Evolutionary conservation across 2,113 vertebrate species (phyloP).

Genomic region (Aspiorhynchus laticeps): DNA sequence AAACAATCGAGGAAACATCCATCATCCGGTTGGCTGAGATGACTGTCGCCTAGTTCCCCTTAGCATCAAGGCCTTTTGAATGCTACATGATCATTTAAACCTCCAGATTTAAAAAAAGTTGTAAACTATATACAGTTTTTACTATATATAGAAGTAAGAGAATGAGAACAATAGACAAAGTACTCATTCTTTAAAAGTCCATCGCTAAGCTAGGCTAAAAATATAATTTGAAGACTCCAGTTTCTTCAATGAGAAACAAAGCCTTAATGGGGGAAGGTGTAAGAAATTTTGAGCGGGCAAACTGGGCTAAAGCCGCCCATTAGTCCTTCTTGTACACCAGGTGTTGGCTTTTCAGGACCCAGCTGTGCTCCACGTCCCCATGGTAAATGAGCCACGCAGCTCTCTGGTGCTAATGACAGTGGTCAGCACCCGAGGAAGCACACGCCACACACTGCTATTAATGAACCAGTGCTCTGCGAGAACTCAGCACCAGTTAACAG

Average conservation of each 20-base stretch:
- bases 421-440: conserved; percentile 62
- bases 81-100: not conserved
- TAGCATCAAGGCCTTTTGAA: conserved; percentile 41
- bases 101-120: not conserved
- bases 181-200: not conserved
- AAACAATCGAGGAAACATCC: conserved; percentile 60
- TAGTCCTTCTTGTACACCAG: conserved; percentile 47
- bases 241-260: conserved; percentile 2
- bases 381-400: conserved; percentile 63
- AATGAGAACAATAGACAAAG: not conserved
- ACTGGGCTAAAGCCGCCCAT: conserved; percentile 25
- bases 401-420: conserved; percentile 63
- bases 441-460: conserved; percentile 11
- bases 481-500: conserved; percentile 23
- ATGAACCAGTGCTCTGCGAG: not conserved
- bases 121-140: not conserved
- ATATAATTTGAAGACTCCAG: not conserved
- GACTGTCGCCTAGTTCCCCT: not conserved
- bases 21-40: conserved; percentile 60
- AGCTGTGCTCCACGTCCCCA: conserved; percentile 58
- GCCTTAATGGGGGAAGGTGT: not conserved
- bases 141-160: not conserved
- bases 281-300: not conserved
- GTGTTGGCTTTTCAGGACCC: conserved; percentile 57
- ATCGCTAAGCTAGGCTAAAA: not conserved